Evolutionary conservation across 2,888 invertebrate genomes (phyloP), one percentile per base, ranked within the genome.

Genomic region (Erebia palarica): DNA sequence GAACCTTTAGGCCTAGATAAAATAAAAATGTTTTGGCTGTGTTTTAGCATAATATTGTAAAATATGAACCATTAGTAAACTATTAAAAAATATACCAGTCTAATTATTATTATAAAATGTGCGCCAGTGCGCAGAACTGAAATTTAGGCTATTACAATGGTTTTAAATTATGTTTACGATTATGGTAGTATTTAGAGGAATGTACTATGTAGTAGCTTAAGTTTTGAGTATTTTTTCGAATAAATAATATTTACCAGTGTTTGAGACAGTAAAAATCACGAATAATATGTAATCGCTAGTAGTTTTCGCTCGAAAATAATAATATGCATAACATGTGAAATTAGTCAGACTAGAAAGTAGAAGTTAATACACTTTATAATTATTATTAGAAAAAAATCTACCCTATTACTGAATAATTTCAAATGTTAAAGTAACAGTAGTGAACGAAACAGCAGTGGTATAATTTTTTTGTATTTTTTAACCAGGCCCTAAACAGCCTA

Each of bases 401-500:
- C 3, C 47, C 47, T 10, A 42, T 18, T 47, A 44, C 44, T 61
- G 61, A 18, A 13, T 16, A 61, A 61, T 61, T 44, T 44, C 16
- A 44, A 18, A 16, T 61, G 44, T 16, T 11, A 44, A 42, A 60
- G 16, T 53, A 18, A 36, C 36, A 1, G 10, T 44, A 18, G 10
- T 16, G 16, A 11, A 8, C 5, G 11, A 13, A 63, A 21, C 10
- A 18, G 27, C 0, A 27, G 36, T 47, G 14, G 7, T 42, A 57
- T 44, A 49, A 61, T 65, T 1, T 10, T 42, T 10, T 13, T 65
- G 65, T 36, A 51, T 14, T 74, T 75, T 59, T 77, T 77, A 68
- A 70, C 65, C 88, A 97, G 96, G 97, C 97, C 42, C 90, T 98
- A 79, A 96, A 95, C 81, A 97, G 96, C 83, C 95, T 98, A 94